Conservation (phyloP, 2,113 vertebrate genomes). For the Tychaedon coryphoeus region DNA sequence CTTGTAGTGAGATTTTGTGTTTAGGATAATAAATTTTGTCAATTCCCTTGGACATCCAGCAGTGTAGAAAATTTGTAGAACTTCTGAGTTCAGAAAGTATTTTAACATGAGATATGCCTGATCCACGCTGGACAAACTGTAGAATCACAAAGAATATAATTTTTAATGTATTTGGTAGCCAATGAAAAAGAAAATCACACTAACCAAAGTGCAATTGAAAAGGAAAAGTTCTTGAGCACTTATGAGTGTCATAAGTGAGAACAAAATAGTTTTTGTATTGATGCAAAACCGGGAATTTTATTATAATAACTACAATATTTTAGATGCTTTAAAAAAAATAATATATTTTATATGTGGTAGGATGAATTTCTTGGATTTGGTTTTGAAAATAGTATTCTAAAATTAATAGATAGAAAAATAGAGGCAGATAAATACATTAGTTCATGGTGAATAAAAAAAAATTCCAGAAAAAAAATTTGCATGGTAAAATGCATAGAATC, state of each 20-base stretch:
- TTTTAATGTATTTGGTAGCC: not conserved
- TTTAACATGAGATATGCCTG: not conserved
- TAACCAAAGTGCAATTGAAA: not conserved
- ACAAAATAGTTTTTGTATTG: not conserved
- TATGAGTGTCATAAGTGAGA: not conserved
- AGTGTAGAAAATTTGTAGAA: not conserved
- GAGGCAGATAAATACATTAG: not conserved
- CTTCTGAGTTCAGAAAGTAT: not conserved
- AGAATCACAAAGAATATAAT: not conserved
- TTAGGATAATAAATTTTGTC: not conserved
- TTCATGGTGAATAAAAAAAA: not conserved
- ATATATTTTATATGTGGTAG: not conserved
- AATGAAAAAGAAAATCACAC: not conserved
- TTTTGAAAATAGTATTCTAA: not conserved
- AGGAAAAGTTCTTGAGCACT: not conserved
- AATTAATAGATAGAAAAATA: not conserved
- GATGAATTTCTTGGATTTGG: not conserved
- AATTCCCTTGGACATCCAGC: not conserved
- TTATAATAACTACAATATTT: not conserved
- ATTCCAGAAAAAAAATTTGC: not conserved
- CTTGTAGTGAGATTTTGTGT: not conserved
- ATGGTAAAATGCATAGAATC: not conserved
- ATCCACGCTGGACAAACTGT: not conserved
- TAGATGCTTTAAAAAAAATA: not conserved
- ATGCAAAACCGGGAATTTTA: not conserved